Evolutionary conservation across 2,888 invertebrate species (phyloP), one percentile per base, ranked within the genome.

Genomic region (Acleris cristana): DNA sequence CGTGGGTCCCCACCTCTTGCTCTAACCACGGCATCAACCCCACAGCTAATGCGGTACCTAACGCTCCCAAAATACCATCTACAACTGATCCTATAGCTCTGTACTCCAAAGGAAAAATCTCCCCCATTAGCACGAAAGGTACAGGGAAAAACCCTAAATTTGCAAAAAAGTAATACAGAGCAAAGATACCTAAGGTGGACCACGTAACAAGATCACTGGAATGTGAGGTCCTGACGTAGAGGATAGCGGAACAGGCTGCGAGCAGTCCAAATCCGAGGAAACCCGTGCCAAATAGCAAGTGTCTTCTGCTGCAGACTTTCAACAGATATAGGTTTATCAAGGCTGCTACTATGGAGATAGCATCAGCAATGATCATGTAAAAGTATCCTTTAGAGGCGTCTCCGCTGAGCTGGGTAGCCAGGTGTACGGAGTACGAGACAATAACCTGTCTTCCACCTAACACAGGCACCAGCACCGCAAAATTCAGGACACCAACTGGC

Each of bases 51-150:
- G 61, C n/a, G 4, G 49, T 23, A 2, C 40, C 54, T 2, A 53
- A 14, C 12, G 40, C 21, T 8, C 14, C 23, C 18, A 59, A 30
- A 8, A 63, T 26, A 10, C 70, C 70, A 16, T 64, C 53, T 8
- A 70, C 16, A 8, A 67, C 58, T 10, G 61, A 40, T 6, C 70
- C 70, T 10, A 67, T 18, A 44, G 66, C 57, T 21, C 70, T 60
- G 34, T 57, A 70, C 21, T 70, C 70, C n/a, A 70, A 44, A 0
- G 70, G 67, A 8, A 67, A 52, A 21, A 70, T 30, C 55, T 70
- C 70, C 4, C 70, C 70, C 55, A 67, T 61, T 16, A 64, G 30
- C 18, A 64, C 53, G 40, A 49, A 70, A 21, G 62, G 44, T 6
- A 62, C n/a, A 16, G 61, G 62, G 51, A 62, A 65, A 16, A 56